phyloP scores from a whole-genome alignment of 2,797 vertebrate genomes.

The Salarias fasciatus region DNA sequence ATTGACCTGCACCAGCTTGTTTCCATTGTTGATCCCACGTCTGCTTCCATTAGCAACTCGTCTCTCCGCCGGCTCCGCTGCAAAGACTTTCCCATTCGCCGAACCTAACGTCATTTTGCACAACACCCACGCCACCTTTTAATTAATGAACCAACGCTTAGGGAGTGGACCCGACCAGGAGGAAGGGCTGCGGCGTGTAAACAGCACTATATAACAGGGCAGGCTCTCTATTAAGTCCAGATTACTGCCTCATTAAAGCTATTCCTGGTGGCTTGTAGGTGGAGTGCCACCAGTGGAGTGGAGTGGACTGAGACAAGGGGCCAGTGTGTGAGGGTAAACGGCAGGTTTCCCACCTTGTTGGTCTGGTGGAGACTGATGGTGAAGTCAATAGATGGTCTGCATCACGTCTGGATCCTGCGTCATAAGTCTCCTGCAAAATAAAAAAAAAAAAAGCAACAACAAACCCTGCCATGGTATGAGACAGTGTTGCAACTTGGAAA shows the following conservation, averaged over 20 bases:
- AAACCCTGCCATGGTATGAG: neutral
- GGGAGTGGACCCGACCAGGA: constrained; percentile 49
- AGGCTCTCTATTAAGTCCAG: constrained; percentile 50
- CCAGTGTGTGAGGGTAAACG: constrained; percentile 34
- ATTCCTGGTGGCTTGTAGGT: constrained; percentile 60
- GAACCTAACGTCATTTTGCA: constrained; percentile 32
- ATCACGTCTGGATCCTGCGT: neutral
- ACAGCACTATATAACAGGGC: constrained; percentile 48
- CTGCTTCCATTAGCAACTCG: constrained; percentile 18
- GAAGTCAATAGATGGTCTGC: constrained; percentile 17
- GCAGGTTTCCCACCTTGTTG: constrained; percentile 17
- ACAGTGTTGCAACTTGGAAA: constrained; percentile 18
- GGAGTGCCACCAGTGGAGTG: constrained; percentile 41
- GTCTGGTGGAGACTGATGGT: constrained; percentile 9
- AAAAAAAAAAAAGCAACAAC: too few relatives aligned
- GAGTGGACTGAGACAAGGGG: constrained; percentile 40
- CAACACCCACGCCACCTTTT: constrained; percentile 47
- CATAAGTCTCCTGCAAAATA: neutral
- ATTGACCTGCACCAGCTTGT: constrained; percentile 34
- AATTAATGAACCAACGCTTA: constrained; percentile 57
- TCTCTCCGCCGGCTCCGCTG: constrained; percentile 17
- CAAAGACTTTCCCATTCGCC: constrained; percentile 56
- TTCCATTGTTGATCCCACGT: constrained; percentile 24
- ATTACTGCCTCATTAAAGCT: constrained; percentile 64
- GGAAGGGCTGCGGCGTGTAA: constrained; percentile 46